Conservation (phyloP, 2,113 vertebrate species). For the Clarias magur region DNA sequence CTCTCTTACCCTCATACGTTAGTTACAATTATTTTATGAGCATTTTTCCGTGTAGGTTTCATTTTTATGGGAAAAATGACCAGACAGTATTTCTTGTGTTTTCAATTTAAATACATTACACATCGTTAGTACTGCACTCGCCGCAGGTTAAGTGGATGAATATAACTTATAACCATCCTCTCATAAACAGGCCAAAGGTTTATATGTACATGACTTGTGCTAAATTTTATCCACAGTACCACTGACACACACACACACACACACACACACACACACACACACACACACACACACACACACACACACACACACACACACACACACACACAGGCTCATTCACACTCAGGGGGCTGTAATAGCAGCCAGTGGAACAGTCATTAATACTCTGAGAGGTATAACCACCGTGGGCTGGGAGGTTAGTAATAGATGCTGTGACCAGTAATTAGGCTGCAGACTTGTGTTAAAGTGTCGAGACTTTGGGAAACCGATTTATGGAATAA, state of each 20-base stretch:
- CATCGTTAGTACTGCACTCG: conserved; percentile 15
- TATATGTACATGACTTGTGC: conserved; percentile 3
- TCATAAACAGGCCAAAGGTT: conserved; percentile 27
- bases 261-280: background rate
- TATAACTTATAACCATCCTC: conserved; percentile 10
- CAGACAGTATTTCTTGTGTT: background rate
- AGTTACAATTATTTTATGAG: conserved; percentile 26
- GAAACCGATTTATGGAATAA: conserved; percentile 77
- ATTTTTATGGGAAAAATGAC: conserved; percentile 8
- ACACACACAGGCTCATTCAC: conserved; percentile 36
- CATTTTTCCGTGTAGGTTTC: background rate
- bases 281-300: conserved; percentile 8
- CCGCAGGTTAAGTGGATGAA: conserved; percentile 24
- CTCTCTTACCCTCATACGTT: conserved; percentile 11
- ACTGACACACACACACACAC: conserved; percentile 5
- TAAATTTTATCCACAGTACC: conserved; percentile 21
- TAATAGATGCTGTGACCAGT: conserved; percentile 79
- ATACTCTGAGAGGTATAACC: conserved; percentile 61
- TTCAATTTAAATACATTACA: background rate
- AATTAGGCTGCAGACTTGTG: conserved; percentile 76
- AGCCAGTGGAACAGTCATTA: conserved; percentile 70
- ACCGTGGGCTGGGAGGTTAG: conserved; percentile 66
- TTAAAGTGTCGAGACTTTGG: conserved; percentile 79
- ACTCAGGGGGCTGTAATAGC: conserved; percentile 61
- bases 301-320: conserved; percentile 39